Evolutionary conservation across 2,797 vertebrate genomes (phyloP), one percentile per base, ranked within the genome.

Genomic region (Cyclura pinguis): DNA sequence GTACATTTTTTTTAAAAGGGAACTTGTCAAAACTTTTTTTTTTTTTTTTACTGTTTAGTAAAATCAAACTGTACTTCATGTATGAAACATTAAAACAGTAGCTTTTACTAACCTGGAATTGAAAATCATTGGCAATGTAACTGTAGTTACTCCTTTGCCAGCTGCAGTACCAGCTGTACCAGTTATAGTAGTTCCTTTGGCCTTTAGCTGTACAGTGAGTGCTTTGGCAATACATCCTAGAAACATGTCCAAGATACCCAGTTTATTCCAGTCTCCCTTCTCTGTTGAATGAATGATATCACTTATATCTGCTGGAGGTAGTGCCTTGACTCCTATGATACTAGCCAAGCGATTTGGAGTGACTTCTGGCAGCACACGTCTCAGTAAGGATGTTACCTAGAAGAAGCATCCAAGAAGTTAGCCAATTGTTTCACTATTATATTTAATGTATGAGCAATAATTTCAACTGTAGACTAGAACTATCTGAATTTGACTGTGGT

Each of bases 251-350:
- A 99, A 97, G 96, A 99, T 99, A 91, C 99, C 98, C 47, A 99
- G 97, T 90, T 99, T 99, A 97, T 98, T 99, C 99, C 99, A 99
- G 93, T 99, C 99, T 62, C 98, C 98, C 95, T 99, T 99, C 96
- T 99, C 99, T 1, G 99, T 99, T 84, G 99, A 99, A 96, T 99
- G 99, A 94, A 99, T 99, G 94, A 99, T 99, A 96, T 99, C 99
- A 89, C 99, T 99, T 96, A 99, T 99, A 96, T 99, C 99, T 12
- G 99, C 99, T 14, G 99, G 99, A 0, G 99, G 99, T 50, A 99
- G 98, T 80, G 98, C 98, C 95, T 99, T 99, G 89, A 99, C 99
- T 0, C 99, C 99, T 42, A 99, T 99, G 94, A 99, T 99, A 95
- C 99, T 99, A 93, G 99, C 99, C 73, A 99, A 97, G 80, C 99